phyloP scores from a whole-genome alignment of 2,888 invertebrate genomes.

The Aphodius granarius region DNA sequence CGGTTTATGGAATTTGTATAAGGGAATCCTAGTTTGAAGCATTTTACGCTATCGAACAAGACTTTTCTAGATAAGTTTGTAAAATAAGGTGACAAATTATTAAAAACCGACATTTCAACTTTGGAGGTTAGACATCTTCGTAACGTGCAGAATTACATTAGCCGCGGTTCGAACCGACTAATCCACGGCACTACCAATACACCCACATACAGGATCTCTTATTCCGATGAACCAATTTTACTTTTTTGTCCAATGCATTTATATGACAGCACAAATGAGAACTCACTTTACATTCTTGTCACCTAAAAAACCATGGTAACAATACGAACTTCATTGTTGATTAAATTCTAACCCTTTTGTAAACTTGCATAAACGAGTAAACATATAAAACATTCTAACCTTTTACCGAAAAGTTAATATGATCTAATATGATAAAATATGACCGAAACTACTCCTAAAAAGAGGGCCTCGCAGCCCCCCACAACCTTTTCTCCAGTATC shows the following conservation, averaged over 20 bases:
- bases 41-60: constrained; percentile 12
- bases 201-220: not conserved
- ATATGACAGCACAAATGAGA: not conserved
- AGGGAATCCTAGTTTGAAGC: constrained; percentile 5
- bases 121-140: constrained; percentile 12
- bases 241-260: not conserved
- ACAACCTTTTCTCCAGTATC: not conserved
- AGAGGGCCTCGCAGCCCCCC: not conserved
- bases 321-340: not conserved
- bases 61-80: constrained; percentile 3
- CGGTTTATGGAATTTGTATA: constrained; percentile 22
- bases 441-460: constrained; percentile 10
- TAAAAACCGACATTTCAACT: constrained; percentile 18
- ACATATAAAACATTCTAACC: too few relatives aligned
- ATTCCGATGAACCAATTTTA: not conserved
- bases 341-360: not conserved
- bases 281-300: not conserved
- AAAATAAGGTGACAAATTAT: not conserved
- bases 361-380: too few relatives aligned
- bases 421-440: not conserved
- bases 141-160: not conserved
- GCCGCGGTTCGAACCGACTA: not conserved
- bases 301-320: not conserved
- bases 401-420: too few relatives aligned
- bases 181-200: not conserved